These are phyloP conservation scores for Brachystomella parvula DNA, from an alignment of 1,140 invertebrate genomes.

Conservation along the genomic window DNA sequence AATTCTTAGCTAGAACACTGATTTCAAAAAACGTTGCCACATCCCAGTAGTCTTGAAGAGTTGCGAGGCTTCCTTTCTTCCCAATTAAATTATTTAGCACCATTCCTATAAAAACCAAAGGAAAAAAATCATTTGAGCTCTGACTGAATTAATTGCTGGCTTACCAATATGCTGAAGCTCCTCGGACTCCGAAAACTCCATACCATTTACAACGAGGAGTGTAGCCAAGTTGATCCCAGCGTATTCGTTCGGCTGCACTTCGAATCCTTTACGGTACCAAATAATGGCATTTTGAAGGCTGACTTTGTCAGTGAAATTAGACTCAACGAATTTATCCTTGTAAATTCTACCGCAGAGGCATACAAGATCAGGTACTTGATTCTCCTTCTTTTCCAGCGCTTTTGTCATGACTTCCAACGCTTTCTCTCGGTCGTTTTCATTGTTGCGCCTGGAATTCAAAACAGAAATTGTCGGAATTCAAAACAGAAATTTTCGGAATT, in stretches of 20 bases:
- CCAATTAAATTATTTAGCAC: conserved; percentile 96
- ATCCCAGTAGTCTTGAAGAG: conserved; percentile 96
- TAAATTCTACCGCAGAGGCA: conserved; percentile 97
- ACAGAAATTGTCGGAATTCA: no score
- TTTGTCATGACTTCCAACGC: conserved; percentile 85
- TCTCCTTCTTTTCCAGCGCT: conserved; percentile 83
- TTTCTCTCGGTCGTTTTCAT: conserved; percentile 86
- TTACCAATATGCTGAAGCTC: conserved; percentile 79
- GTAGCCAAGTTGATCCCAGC: conserved; percentile 98
- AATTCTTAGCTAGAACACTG: conserved; percentile 93
- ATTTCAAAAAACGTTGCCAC: conserved; percentile 99
- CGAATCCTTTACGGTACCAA: conserved; percentile 98
- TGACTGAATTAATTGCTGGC: conserved; percentile 7
- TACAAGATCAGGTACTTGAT: conserved; percentile 91
- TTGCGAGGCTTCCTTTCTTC: conserved; percentile 88
- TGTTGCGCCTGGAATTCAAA: conserved; percentile 63
- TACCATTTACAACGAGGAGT: conserved; percentile 91
- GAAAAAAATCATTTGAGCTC: background rate
- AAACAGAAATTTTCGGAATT: conserved; percentile 22
- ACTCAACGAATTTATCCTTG: conserved; percentile 98
- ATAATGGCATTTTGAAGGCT: conserved; percentile 87
- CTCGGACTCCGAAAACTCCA: conserved; percentile 84
- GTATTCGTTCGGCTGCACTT: conserved; percentile 96
- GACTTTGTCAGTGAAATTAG: conserved; percentile 76
- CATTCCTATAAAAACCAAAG: conserved; percentile 56